phyloP scores from a whole-genome alignment of 2,113 vertebrate species.

The Isurus oxyrinchus region DNA sequence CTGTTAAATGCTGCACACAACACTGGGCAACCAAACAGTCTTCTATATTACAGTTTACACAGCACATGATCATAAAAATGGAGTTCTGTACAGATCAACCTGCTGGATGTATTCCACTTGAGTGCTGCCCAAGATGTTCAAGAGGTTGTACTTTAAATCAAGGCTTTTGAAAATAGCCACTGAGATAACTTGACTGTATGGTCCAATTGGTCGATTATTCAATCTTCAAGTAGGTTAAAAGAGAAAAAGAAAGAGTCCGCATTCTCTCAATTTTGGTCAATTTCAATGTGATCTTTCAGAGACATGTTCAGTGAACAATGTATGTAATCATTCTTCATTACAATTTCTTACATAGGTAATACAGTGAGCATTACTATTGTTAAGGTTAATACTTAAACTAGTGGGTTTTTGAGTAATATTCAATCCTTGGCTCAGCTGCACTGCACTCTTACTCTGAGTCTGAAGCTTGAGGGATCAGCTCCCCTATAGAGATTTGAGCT shows the following conservation, averaged over 20 bases:
- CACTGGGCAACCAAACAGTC: neutral
- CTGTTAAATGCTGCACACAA: neutral
- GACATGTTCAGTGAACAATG: neutral
- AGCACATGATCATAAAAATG: neutral
- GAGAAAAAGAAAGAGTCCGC: neutral
- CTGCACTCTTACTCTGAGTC: neutral
- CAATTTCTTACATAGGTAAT: neutral
- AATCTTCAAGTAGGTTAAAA: neutral
- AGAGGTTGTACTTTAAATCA: neutral
- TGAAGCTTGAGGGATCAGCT: neutral
- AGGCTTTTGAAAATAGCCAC: neutral
- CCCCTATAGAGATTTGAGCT: neutral
- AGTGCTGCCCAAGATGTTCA: neutral
- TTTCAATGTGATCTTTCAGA: neutral
- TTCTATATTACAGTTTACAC: neutral
- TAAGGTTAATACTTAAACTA: neutral
- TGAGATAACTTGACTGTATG: neutral
- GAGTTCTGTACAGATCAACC: neutral
- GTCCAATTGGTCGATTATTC: neutral
- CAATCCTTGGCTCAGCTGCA: neutral
- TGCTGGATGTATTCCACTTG: conserved; percentile 5
- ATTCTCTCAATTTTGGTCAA: neutral
- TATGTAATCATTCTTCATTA: neutral
- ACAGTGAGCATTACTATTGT: neutral
- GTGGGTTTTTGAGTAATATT: neutral